Evolutionary conservation across 2,888 invertebrate species (phyloP).

Genomic region (Allophyes oxyacanthae): DNA sequence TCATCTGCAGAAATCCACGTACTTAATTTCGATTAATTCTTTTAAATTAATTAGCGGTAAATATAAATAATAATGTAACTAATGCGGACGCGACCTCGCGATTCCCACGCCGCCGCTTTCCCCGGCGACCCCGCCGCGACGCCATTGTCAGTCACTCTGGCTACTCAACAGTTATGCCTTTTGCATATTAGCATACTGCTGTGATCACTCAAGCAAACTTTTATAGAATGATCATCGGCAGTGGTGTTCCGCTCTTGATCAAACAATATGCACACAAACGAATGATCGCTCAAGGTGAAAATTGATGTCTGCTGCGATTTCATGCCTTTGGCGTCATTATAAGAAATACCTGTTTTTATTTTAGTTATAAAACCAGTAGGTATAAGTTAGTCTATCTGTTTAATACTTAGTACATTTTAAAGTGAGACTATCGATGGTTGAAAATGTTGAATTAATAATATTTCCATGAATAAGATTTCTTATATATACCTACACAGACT

Average conservation of each 20-base stretch:
- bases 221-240: constrained; percentile 59
- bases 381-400: neutral
- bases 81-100: constrained; percentile 53
- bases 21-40: constrained; percentile 55
- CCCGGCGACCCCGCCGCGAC: constrained; percentile 47
- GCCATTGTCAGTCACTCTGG: constrained; percentile 37
- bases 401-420: too few species aligned
- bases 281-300: constrained; percentile 80
- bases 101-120: constrained; percentile 71
- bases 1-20: constrained; percentile 71
- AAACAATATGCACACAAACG: constrained; percentile 73
- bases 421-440: too few species aligned
- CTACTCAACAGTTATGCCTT: constrained; percentile 41
- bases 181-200: constrained; percentile 58
- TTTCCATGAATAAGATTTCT: too few species aligned
- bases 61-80: constrained; percentile 27
- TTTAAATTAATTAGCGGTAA: constrained; percentile 47
- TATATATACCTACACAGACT: too few species aligned
- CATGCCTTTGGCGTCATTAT: constrained; percentile 62
- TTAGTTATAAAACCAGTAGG: neutral
- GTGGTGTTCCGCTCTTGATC: constrained; percentile 69
- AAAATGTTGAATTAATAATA: too few species aligned
- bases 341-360: constrained; percentile 20
- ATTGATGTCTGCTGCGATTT: constrained; percentile 78
- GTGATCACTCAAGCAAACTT: constrained; percentile 68